Percentiles rank a stretch among this genome's conserved stretches.
Conservation (phyloP, 2,888 invertebrate species). For the Thyatira batis region DNA sequence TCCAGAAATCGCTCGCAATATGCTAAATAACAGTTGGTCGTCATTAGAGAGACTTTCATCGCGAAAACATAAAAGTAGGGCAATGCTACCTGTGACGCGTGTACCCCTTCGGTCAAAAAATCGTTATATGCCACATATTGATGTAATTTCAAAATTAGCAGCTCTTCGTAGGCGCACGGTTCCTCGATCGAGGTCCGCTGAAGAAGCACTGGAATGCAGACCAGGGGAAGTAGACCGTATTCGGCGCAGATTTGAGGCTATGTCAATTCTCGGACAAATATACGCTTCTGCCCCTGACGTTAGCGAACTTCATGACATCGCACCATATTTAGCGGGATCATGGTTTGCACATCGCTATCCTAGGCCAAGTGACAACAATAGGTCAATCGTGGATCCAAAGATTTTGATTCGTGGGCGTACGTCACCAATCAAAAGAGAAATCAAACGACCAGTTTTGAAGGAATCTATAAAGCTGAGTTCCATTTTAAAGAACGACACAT, state of each 20-base stretch:
- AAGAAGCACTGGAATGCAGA: conserved; percentile 77
- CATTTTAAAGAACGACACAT: conserved; percentile 76
- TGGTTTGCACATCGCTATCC: conserved; percentile 93
- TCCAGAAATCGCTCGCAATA: conserved; percentile 86
- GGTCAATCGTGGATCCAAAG: conserved; percentile 79
- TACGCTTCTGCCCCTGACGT: conserved; percentile 92
- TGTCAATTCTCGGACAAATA: conserved; percentile 88
- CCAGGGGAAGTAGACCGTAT: conserved; percentile 88
- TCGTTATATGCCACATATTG: conserved; percentile 93
- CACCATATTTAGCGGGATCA: conserved; percentile 88
- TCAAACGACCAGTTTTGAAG: conserved; percentile 58
- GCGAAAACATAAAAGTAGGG: conserved; percentile 51
- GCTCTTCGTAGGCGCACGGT: conserved; percentile 78
- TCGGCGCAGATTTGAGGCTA: conserved; percentile 86
- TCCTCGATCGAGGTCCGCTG: conserved; percentile 76
- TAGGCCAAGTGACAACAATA: conserved; percentile 85
- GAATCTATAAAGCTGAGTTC: conserved; percentile 75
- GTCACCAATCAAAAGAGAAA: conserved; percentile 69
- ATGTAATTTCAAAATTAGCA: conserved; percentile 94
- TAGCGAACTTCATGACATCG: conserved; percentile 88
- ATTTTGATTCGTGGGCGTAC: conserved; percentile 51
- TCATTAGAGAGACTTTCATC: conserved; percentile 67
- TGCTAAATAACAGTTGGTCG: conserved; percentile 75
- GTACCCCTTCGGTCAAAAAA: conserved; percentile 85
- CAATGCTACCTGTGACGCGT: conserved; percentile 85